phyloP scores from a whole-genome alignment of 2,113 vertebrate genomes.

The Tapirus terrestris region DNA sequence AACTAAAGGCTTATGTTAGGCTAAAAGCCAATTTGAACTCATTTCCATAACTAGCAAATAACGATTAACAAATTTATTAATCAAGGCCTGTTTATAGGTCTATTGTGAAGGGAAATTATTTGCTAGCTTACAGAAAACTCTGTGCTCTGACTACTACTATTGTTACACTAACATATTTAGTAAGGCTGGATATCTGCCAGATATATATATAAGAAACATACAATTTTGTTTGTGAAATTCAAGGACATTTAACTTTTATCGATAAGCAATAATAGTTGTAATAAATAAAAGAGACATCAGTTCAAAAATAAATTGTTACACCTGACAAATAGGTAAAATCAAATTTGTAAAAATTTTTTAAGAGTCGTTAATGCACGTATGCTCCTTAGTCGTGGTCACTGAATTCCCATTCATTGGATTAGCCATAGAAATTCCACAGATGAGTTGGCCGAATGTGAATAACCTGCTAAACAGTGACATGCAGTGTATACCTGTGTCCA shows the following conservation, averaged over 20 bases:
- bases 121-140: conserved; percentile 46
- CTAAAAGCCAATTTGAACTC: neutral
- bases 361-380: neutral
- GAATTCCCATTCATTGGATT: neutral
- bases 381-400: neutral
- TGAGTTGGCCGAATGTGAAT: neutral
- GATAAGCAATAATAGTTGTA: neutral
- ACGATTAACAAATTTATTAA: conserved; percentile 39
- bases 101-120: neutral
- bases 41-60: conserved; percentile 21
- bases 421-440: neutral
- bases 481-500: neutral
- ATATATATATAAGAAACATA: neutral
- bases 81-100: neutral
- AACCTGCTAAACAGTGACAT: neutral
- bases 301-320: conserved; percentile 36
- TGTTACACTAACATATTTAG: neutral
- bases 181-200: neutral
- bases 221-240: conserved; percentile 24
- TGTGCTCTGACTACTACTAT: neutral
- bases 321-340: conserved; percentile 40
- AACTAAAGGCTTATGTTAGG: neutral
- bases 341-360: neutral
- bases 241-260: neutral
- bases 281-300: conserved; percentile 17